Conservation (phyloP, 1,140 invertebrate genomes). For the Ganaspis sp. region DNA sequence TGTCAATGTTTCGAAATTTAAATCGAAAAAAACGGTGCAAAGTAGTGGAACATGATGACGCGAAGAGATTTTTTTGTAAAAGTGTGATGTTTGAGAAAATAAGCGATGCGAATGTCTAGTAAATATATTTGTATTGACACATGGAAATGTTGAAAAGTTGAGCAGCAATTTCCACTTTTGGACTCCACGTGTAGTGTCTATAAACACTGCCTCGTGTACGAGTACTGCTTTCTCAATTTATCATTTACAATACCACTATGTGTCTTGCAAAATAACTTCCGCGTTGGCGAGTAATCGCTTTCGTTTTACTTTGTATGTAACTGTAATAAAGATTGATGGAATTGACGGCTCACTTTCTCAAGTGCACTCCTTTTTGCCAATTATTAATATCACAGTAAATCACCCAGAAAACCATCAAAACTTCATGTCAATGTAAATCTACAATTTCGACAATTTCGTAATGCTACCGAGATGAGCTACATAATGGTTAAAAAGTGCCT, state of each 20-base stretch:
- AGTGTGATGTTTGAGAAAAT: neutral
- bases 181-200: conserved; percentile 35
- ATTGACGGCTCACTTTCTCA: conserved; percentile 28
- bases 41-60: too few species aligned
- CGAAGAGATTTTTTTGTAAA: too few species aligned
- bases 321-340: conserved; percentile 25
- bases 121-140: neutral
- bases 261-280: conserved; percentile 24
- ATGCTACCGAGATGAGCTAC: too few species aligned
- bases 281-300: conserved; percentile 31
- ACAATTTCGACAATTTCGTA: too few species aligned
- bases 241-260: conserved; percentile 29
- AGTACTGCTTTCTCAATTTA: conserved; percentile 26
- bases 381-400: neutral
- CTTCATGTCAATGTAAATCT: too few species aligned
- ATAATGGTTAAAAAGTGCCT: too few species aligned
- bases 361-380: neutral
- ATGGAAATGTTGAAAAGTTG: neutral
- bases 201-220: conserved; percentile 29
- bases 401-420: neutral
- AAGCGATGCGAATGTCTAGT: neutral
- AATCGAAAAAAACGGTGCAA: too few species aligned
- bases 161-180: conserved; percentile 1
- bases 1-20: too few species aligned
- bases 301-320: conserved; percentile 32